Evolutionary conservation across 2,888 invertebrate species (phyloP).

Genomic region (Cyclophora punctaria): DNA sequence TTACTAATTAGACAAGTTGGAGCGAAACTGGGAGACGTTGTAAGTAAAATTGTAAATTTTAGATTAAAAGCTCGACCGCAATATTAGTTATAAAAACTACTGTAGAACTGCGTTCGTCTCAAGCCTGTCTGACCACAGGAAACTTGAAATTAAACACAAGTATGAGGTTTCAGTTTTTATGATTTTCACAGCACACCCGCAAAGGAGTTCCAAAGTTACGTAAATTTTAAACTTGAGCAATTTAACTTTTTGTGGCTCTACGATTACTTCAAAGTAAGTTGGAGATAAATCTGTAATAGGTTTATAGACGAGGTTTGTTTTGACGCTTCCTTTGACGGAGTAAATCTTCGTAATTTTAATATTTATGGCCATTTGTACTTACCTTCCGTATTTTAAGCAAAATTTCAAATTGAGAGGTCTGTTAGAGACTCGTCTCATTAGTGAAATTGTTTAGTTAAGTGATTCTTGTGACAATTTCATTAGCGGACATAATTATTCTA

Average conservation of each 20-base stretch:
- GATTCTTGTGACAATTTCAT: too few relatives aligned
- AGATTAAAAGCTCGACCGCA: too few relatives aligned
- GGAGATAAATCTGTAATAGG: conserved; percentile 31
- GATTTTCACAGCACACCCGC: conserved; percentile 30
- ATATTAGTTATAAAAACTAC: not conserved
- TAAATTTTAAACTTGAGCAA: conserved; percentile 55
- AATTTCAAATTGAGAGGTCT: too few relatives aligned
- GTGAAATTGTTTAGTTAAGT: too few relatives aligned
- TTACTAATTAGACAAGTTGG: too few relatives aligned
- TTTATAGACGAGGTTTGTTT: conserved; percentile 24
- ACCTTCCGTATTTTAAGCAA: not conserved
- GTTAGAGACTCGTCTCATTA: too few relatives aligned
- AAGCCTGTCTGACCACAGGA: not conserved
- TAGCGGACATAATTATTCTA: too few relatives aligned
- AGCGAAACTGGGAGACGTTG: too few relatives aligned
- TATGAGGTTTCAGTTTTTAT: conserved; percentile 34
- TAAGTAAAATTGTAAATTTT: too few relatives aligned
- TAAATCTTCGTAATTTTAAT: conserved; percentile 10
- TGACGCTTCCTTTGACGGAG: conserved; percentile 11
- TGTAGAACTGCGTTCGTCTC: not conserved
- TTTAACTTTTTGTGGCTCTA: conserved; percentile 58
- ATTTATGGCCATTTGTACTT: conserved; percentile 8
- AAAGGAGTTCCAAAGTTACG: conserved; percentile 33
- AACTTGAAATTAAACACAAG: conserved; percentile 4
- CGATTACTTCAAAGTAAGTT: conserved; percentile 38